phyloP scores from a whole-genome alignment of 2,113 vertebrate genomes.

The Opisthocomus hoazin region DNA sequence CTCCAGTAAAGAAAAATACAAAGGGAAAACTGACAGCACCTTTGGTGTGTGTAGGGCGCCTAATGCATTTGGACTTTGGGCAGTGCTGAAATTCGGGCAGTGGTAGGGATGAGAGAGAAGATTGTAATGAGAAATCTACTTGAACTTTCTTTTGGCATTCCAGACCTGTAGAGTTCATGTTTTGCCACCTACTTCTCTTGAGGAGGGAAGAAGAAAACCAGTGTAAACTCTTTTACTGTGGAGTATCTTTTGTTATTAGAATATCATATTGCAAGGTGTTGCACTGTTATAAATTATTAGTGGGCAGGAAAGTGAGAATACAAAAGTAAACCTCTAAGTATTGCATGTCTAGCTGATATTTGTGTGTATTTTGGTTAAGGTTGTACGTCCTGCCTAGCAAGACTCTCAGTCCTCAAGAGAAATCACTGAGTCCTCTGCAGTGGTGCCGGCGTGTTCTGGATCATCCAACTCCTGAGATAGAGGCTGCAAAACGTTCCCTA shows the following conservation, averaged over 20 bases:
- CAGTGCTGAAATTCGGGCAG: background rate
- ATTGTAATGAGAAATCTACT: background rate
- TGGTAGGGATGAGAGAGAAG: background rate
- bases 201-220: background rate
- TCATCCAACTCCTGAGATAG: conserved; percentile 89
- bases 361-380: conserved; percentile 76
- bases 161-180: background rate
- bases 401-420: conserved; percentile 67
- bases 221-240: background rate
- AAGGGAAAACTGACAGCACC: background rate
- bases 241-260: background rate
- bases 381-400: conserved; percentile 86
- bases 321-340: background rate
- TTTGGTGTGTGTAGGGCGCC: background rate
- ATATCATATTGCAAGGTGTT: background rate
- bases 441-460: conserved; percentile 95
- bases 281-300: background rate
- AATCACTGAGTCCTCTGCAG: conserved; percentile 81
- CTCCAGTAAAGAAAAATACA: background rate
- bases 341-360: background rate
- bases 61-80: background rate
- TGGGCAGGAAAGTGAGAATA: background rate
- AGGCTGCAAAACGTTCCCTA: conserved; percentile 89
- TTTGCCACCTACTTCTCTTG: background rate
- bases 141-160: background rate